A percentile compares a stretch with the other conserved stretches of the same genome.
Evolutionary conservation across 2,797 vertebrate genomes (phyloP).

Genomic region (Crenuchus spilurus): DNA sequence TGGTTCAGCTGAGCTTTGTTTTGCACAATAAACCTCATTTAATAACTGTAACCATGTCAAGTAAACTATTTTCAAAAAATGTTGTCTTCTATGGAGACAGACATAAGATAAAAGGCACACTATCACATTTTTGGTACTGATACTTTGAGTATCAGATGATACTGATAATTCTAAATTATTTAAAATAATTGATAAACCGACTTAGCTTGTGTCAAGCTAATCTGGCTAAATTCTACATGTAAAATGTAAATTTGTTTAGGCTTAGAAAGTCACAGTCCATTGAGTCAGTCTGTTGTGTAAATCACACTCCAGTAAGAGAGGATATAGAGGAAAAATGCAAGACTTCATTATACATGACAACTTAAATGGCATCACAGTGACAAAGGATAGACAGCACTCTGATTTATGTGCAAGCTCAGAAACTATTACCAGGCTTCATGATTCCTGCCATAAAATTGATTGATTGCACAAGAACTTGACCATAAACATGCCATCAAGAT

Average conservation of each 20-base stretch:
- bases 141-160: no score
- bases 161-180: no score
- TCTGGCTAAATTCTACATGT: no score
- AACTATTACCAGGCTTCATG: constrained; percentile 29
- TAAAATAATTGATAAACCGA: no score
- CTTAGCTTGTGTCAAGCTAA: no score
- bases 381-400: not conserved
- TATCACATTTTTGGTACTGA: no score
- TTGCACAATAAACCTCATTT: not conserved
- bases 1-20: not conserved
- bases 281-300: not conserved
- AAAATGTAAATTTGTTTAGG: no score
- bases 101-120: no score
- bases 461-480: constrained; percentile 21
- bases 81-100: not conserved
- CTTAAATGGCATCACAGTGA: not conserved
- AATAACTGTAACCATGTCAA: not conserved
- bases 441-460: constrained; percentile 23
- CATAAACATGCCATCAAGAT: constrained; percentile 23
- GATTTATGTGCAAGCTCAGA: constrained; percentile 34
- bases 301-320: not conserved
- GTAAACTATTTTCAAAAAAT: not conserved
- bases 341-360: not conserved
- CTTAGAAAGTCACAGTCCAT: no score
- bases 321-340: not conserved